These are phyloP conservation scores for Spea multiplicata DNA, from an alignment of 2,113 vertebrate species.

Conservation along the genomic window DNA sequence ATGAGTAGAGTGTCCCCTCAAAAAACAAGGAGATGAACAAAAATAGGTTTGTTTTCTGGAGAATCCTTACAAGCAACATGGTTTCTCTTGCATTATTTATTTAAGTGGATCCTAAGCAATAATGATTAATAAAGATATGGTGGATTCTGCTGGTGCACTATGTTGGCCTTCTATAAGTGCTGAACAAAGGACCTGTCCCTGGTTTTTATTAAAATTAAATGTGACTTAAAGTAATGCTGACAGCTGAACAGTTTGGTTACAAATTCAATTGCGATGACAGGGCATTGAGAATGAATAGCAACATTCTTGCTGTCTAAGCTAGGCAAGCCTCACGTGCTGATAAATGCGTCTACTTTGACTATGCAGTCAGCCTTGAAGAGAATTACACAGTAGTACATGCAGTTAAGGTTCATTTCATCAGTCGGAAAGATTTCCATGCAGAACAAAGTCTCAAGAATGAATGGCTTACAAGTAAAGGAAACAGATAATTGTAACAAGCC, in stretches of 20 bases:
- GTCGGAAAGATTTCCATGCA: slow-evolving; percentile 6
- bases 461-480: background rate
- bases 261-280: slow-evolving; percentile 51
- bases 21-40: slow-evolving; percentile 40
- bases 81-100: slow-evolving; percentile 13
- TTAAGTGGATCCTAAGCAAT: slow-evolving; percentile 44
- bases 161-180: background rate
- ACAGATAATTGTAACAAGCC: slow-evolving; percentile 1
- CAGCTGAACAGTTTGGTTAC: slow-evolving; percentile 58
- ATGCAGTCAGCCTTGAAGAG: slow-evolving; percentile 22
- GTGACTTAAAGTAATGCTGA: slow-evolving; percentile 48
- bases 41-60: slow-evolving; percentile 38
- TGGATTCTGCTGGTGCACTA: slow-evolving; percentile 31
- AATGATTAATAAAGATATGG: slow-evolving; percentile 46
- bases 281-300: slow-evolving; percentile 48
- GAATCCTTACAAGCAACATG: slow-evolving; percentile 11
- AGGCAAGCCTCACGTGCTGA: slow-evolving; percentile 46
- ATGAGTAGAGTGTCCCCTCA: no score
- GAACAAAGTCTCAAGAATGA: background rate
- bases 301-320: slow-evolving; percentile 48
- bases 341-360: background rate
- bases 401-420: slow-evolving; percentile 9
- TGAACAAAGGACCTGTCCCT: slow-evolving; percentile 45
- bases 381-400: background rate
- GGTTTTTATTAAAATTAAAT: slow-evolving; percentile 60